Evolutionary conservation across 1,140 invertebrate species (phyloP).

Genomic region (Thaumatotibia leucotreta): DNA sequence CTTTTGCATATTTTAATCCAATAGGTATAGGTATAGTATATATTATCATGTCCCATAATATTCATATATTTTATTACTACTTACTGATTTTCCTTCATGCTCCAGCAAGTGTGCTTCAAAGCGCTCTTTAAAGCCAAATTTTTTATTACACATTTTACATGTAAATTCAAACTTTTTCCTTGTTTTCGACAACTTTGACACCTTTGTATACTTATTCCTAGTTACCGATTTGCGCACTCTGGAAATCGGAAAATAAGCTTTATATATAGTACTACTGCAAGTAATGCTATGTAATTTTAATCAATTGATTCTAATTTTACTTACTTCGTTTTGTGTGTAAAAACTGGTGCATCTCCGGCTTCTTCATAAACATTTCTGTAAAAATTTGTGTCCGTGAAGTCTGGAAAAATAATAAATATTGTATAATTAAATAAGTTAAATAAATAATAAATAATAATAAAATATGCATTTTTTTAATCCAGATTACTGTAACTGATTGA

Average conservation of each 20-base stretch:
- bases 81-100: conserved; percentile 44
- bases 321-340: not conserved
- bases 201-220: conserved; percentile 15
- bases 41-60: no score
- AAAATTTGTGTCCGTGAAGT: not conserved
- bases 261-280: not conserved
- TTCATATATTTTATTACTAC: not conserved
- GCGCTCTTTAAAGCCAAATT: conserved; percentile 39
- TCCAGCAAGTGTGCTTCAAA: conserved; percentile 48
- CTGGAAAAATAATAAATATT: conserved; percentile 2
- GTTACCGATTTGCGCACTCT: conserved; percentile 24
- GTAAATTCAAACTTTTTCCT: conserved; percentile 33
- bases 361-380: not conserved
- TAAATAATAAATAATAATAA: no score
- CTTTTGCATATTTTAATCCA: no score
- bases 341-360: not conserved
- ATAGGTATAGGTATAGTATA: no score
- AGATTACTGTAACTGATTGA: no score
- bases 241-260: not conserved
- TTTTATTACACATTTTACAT: conserved; percentile 54
- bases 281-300: not conserved
- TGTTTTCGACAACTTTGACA: conserved; percentile 16
- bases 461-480: no score
- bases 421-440: no score
- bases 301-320: not conserved